Evolutionary conservation across 2,888 invertebrate genomes (phyloP).

Genomic region (Branchipolynoe longqiensis): DNA sequence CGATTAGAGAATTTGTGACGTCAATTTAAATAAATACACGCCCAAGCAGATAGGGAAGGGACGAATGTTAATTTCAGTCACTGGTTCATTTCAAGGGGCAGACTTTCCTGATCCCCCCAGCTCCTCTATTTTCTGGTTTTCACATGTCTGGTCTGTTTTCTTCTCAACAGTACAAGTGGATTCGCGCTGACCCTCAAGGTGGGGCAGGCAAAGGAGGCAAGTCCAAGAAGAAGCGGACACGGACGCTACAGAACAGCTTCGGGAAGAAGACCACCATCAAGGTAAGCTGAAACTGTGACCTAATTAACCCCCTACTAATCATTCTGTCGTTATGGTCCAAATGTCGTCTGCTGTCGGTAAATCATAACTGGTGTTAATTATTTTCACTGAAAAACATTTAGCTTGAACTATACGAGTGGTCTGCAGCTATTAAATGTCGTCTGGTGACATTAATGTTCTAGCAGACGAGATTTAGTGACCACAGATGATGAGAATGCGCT

Average conservation of each 20-base stretch:
- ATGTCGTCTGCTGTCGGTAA: not conserved
- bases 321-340: not conserved
- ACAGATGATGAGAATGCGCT: no score
- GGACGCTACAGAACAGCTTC: constrained; percentile 76
- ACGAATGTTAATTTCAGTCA: constrained; percentile 30
- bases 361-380: not conserved
- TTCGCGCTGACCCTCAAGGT: constrained; percentile 72
- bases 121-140: no score
- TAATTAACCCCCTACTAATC: not conserved
- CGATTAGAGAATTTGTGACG: not conserved
- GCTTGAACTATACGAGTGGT: no score
- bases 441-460: no score
- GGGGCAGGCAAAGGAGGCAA: constrained; percentile 66
- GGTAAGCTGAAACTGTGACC: constrained; percentile 67
- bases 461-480: no score
- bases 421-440: no score
- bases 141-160: not conserved
- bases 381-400: not conserved
- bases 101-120: not conserved
- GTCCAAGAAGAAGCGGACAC: constrained; percentile 69
- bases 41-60: no score
- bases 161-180: constrained; percentile 78
- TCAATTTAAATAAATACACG: not conserved
- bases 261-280: constrained; percentile 77
- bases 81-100: not conserved